Evolutionary conservation across 2,113 vertebrate species (phyloP), one percentile per base, ranked within the genome.

Genomic region (Puma concolor): DNA sequence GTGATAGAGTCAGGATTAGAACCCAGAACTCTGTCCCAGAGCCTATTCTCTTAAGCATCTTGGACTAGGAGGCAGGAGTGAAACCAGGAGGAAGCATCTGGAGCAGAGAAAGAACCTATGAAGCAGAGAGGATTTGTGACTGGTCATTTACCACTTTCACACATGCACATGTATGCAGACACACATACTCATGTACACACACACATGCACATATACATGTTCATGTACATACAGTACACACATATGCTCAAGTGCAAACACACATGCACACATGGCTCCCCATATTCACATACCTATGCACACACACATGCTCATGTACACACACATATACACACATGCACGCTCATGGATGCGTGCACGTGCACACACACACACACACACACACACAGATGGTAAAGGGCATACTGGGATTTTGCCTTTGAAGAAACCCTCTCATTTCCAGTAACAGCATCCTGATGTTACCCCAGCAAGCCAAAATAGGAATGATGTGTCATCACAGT

Each of bases 361-460:
- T 12, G 13, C 66, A n/a, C 33, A 16, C 66, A n/a, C 15, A 64
- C 60, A 41, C 25, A 33, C 13, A 29, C 2, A 60, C 17, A 23
- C 50, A 87, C 41, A 21, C 15, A n/a, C 14, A 52, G 4, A 44
- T n/a, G 41, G 31, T 66, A 66, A 19, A 80, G 48, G 38, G 15
- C n/a, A 50, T 5, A 36, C 41, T 12, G 60, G 29, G 63, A 72
- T 36, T 85, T 95, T 36, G 38, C 23, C 76, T 79, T 96, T 96
- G 74, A 90, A 89, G 76, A 86, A 93, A 88, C 50, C 15, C 52
- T 48, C 17, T 67, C 25, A 17, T 97, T 95, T 96, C 67, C 88
- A 54, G 76, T 31, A 93, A 91, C 11, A 60, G 76, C 21, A 11
- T 72, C 25, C 23, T 14, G 87, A 83, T 87, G n/a, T 57, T 88